phyloP scores from a whole-genome alignment of 2,888 invertebrate species.

The Macaria notata region DNA sequence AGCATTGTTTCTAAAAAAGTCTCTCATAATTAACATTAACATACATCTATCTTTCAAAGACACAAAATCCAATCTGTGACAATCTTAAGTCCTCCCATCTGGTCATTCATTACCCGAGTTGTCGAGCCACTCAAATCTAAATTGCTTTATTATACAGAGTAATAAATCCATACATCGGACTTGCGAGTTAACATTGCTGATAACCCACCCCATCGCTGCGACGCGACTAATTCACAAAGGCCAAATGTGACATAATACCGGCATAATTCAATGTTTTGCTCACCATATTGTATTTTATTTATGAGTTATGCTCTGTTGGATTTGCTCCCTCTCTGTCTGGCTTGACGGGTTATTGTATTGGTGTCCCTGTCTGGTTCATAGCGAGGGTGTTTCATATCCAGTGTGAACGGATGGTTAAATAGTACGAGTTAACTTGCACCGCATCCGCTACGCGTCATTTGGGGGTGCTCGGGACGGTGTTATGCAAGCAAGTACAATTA shows the following conservation, averaged over 20 bases:
- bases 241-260: constrained; percentile 82
- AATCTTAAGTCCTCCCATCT: constrained; percentile 5
- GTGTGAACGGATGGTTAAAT: constrained; percentile 80
- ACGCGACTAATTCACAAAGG: constrained; percentile 79
- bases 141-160: constrained; percentile 39
- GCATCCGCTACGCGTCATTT: constrained; percentile 77
- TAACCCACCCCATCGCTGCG: constrained; percentile 65
- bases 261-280: constrained; percentile 83
- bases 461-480: constrained; percentile 61
- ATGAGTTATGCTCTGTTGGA: constrained; percentile 78
- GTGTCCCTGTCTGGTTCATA: constrained; percentile 51
- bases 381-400: constrained; percentile 69
- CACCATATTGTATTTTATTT: constrained; percentile 84
- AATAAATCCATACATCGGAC: constrained; percentile 58
- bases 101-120: constrained; percentile 9
- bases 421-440: constrained; percentile 80
- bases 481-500: constrained; percentile 38
- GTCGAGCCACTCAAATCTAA: constrained; percentile 26
- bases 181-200: constrained; percentile 60
- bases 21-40: too few species aligned
- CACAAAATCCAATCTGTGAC: neutral
- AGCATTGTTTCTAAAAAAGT: too few species aligned
- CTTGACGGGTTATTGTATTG: constrained; percentile 35
- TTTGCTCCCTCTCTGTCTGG: constrained; percentile 52
- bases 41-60: too few species aligned